A percentile compares a stretch with the other conserved stretches of the same genome.
phyloP scores from a whole-genome alignment of 1,140 invertebrate species.

The Andricus grossulariae region DNA sequence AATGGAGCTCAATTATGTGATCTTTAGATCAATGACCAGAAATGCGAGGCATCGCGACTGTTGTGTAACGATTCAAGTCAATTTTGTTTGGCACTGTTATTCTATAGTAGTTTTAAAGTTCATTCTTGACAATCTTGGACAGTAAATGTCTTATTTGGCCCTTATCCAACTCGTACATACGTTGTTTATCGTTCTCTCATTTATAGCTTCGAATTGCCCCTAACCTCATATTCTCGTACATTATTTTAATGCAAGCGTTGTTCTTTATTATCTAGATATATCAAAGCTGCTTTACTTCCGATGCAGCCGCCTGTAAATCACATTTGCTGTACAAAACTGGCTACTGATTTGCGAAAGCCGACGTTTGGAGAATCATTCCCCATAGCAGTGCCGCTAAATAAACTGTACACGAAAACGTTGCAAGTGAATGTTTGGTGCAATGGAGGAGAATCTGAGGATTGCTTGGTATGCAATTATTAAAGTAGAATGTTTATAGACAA shows the following conservation, averaged over 20 bases:
- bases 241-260: constrained; percentile 32
- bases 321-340: constrained; percentile 83
- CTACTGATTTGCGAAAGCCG: constrained; percentile 85
- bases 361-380: constrained; percentile 89
- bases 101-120: too few species aligned
- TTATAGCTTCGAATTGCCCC: not conserved
- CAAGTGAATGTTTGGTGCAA: constrained; percentile 91
- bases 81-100: too few species aligned
- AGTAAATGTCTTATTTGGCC: too few species aligned
- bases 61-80: too few species aligned
- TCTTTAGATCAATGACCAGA: constrained; percentile 57
- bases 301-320: constrained; percentile 78
- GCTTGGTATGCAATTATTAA: constrained; percentile 81
- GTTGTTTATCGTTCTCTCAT: too few species aligned
- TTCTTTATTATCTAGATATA: constrained; percentile 78
- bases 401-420: constrained; percentile 89
- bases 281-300: constrained; percentile 87
- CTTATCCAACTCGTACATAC: too few species aligned
- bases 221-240: constrained; percentile 29
- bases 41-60: not conserved
- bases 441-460: constrained; percentile 83
- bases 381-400: constrained; percentile 84
- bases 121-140: too few species aligned
- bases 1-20: not conserved
- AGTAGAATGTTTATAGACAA: constrained; percentile 4